Base-by-base conservation (phyloP, 2,797 vertebrate genomes). In the Momotus momota region DNA sequence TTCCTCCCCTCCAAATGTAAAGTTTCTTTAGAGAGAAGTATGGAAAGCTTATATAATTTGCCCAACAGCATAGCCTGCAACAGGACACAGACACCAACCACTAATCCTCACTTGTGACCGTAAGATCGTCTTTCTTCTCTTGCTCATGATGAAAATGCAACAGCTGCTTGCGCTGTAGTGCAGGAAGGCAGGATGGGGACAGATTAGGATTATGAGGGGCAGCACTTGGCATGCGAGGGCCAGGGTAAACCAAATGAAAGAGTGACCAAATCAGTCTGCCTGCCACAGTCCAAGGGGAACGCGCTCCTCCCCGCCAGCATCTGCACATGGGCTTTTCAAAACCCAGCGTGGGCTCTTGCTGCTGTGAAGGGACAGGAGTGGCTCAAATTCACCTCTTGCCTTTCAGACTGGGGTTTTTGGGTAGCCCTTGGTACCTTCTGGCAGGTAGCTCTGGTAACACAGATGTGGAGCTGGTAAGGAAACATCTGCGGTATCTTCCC, bases 181-280 rank as follows among this genome's bases (percentile, higher is more conserved):
- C 74, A 82, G 86, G 67, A 80, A 80, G 85, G 57, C 52, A 64
- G 72, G 87, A 90, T 0, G 8, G 79, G 41, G 46, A 79, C 49
- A 72, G 73, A 27, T 90, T 40, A 67, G 69, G 69, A 85, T 95
- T 91, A 66, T 35, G 69, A 91, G 79, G 78, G 84, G 72, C 85
- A 91, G 69, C 82, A 88, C 80, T 55, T 81, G 95, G 61, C 57
- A 52, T 29, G 57, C 1, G 4, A 55, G 58, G 67, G 71, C 55
- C 75, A 87, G 46, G 83, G 77, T 73, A 55, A 88, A 93, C 40
- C 80, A 85, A 81, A 71, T 51, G 64, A 58, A 67, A 73, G n/a
- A n/a, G 87, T 74, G 82, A 92, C 77, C 62, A 67, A 60, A 82
- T 81, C 75, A 75, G 91, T 69, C 55, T 2, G 43, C 82, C 82